Base-by-base conservation (phyloP, 2,113 vertebrate genomes). In the Limanda limanda region DNA sequence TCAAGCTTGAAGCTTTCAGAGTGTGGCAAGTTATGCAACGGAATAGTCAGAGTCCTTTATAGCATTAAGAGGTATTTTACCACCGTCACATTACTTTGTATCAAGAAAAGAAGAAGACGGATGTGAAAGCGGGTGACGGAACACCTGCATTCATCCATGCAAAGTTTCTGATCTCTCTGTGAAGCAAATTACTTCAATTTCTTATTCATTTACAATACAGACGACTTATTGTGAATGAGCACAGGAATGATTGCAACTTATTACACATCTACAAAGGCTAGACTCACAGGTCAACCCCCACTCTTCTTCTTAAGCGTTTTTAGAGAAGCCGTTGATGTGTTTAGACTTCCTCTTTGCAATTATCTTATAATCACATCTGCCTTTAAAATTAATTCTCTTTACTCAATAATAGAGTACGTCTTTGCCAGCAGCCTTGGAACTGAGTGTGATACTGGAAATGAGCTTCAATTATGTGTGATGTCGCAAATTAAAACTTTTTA, bases 271-370 rank as follows among this genome's bases (percentile, higher is more conserved):
- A 13, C 21, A 25, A 57, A 4, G 55, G 3, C 21, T 15, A 25
- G 23, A 6, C 24, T 57, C 2, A 25, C 31, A 31, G 31, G 31
- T 31, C 31, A 6, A 31, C 31, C 31, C 6, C 31, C 31, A 31
- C 31, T 31, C 7, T 1, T 63, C 42, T 42, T 71, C 35, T 64
- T 55, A 8, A 54, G 59, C 6, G 40, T 71, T 42, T 84, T 86
- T 47, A 74, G 52, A 81, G 67, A 79, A 79, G 82, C 72, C 54
- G 72, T 68, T 57, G 7, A 35, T 69, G 17, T 63, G 58, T 86
- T 85, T 82, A 70, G 21, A 85, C 52, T 88, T 85, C 76, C 73
- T 27, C 47, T 67, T 83, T 79, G 83, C 27, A 79, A 56, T 58
- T 37, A 37, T 35, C 45, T 20, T 4, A 21, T 1, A 55, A 55